phyloP scores from a whole-genome alignment of 2,113 vertebrate species.

The Pungitius pungitius region DNA sequence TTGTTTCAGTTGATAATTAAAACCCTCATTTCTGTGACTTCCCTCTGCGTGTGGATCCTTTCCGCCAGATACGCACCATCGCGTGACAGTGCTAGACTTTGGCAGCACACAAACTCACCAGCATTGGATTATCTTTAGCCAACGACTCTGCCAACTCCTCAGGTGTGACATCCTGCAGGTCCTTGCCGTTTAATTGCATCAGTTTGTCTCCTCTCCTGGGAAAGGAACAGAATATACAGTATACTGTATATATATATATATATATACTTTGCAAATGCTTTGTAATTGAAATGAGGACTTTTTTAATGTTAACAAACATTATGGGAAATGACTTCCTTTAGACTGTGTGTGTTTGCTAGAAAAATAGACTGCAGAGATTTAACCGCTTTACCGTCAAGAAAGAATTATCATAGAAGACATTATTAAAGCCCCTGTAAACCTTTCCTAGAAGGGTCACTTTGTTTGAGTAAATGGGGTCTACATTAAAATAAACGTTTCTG shows the following conservation, averaged over 20 bases:
- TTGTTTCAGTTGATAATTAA: too few relatives aligned
- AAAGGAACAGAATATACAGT: background rate
- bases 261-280: background rate
- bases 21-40: too few relatives aligned
- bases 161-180: slow-evolving; percentile 68
- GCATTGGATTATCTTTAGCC: slow-evolving; percentile 48
- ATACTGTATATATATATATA: too few relatives aligned
- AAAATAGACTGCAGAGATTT: background rate
- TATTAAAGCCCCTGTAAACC: background rate
- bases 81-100: background rate
- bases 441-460: background rate
- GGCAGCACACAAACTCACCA: slow-evolving; percentile 69
- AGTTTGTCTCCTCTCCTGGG: slow-evolving; percentile 77
- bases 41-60: too few relatives aligned
- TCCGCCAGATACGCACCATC: too few relatives aligned
- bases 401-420: background rate
- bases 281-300: background rate
- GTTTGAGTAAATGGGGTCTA: background rate
- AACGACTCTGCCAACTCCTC: slow-evolving; percentile 65
- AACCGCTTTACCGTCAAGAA: background rate
- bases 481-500: background rate
- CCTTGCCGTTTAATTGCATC: slow-evolving; percentile 66
- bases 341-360: background rate
- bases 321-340: background rate
- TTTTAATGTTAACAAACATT: background rate